phyloP scores from a whole-genome alignment of 2,113 vertebrate genomes.

The Dipodomys ordii region DNA sequence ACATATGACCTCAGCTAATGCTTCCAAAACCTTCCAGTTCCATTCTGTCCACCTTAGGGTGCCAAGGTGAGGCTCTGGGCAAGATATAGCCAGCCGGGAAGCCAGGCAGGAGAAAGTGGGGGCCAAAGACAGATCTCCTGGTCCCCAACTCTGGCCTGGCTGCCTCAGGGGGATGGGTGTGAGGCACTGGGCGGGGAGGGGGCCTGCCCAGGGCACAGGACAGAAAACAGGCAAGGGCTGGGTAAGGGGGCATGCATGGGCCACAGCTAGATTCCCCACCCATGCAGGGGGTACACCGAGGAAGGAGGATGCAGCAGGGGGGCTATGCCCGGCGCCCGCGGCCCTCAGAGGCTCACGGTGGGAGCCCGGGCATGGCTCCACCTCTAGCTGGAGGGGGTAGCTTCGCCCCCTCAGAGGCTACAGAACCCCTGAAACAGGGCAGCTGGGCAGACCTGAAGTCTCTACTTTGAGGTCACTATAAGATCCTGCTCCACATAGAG shows the following conservation, averaged over 20 bases:
- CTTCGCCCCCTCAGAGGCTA: rapidly evolving
- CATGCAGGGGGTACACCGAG: background rate
- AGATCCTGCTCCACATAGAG: too few species aligned
- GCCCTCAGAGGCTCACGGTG: background rate
- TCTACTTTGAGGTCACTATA: background rate
- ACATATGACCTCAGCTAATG: constrained; percentile 1
- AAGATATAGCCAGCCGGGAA: background rate
- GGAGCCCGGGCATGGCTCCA: background rate
- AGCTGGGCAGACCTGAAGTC: background rate
- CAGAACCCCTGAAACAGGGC: background rate
- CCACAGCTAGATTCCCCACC: too few species aligned
- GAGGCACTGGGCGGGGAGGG: too few species aligned
- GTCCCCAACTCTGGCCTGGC: background rate
- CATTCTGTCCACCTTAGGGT: background rate
- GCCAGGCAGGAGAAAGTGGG: background rate
- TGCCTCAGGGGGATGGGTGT: background rate
- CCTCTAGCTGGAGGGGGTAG: background rate
- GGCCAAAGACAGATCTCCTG: background rate
- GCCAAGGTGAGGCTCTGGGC: background rate
- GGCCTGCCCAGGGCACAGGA: too few species aligned
- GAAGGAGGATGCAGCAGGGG: background rate
- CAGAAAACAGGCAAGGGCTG: too few species aligned
- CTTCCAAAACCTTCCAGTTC: background rate
- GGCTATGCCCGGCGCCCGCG: background rate
- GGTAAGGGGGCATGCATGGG: too few species aligned